Conservation (phyloP, 2,888 invertebrate genomes). For the Coelopa pilipes region DNA sequence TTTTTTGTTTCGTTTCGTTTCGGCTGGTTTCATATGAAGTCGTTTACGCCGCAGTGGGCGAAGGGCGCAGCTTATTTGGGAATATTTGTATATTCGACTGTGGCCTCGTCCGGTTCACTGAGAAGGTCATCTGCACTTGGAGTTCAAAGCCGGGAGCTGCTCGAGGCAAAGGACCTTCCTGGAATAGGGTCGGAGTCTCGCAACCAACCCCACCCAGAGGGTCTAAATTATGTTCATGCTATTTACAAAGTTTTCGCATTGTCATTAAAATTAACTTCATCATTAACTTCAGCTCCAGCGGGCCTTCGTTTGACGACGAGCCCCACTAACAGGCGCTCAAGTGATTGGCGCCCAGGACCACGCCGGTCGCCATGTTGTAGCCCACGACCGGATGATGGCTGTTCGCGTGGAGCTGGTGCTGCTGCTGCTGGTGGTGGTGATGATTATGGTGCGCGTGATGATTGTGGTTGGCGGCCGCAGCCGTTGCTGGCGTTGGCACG, state of each 20-base stretch:
- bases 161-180: no score
- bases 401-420: conserved; percentile 46
- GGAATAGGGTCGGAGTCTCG: no score
- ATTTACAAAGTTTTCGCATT: conserved; percentile 22
- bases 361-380: conserved; percentile 63
- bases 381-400: conserved; percentile 51
- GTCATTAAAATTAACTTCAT: conserved; percentile 6
- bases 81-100: no score
- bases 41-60: no score
- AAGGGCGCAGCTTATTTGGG: no score
- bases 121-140: no score
- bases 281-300: not conserved
- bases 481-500: conserved; percentile 34
- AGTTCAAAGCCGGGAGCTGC: no score
- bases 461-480: conserved; percentile 45
- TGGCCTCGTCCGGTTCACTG: no score
- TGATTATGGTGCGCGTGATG: conserved; percentile 44
- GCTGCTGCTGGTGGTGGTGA: conserved; percentile 44
- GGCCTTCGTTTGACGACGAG: conserved; percentile 10
- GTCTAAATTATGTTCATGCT: not conserved
- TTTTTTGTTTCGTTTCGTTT: no score
- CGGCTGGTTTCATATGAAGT: no score
- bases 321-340: conserved; percentile 64
- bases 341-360: conserved; percentile 65
- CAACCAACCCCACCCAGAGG: no score